Evolutionary conservation across 64 coral and sea anemone species (phyloP).

Genomic region (Montipora efflorescens): DNA sequence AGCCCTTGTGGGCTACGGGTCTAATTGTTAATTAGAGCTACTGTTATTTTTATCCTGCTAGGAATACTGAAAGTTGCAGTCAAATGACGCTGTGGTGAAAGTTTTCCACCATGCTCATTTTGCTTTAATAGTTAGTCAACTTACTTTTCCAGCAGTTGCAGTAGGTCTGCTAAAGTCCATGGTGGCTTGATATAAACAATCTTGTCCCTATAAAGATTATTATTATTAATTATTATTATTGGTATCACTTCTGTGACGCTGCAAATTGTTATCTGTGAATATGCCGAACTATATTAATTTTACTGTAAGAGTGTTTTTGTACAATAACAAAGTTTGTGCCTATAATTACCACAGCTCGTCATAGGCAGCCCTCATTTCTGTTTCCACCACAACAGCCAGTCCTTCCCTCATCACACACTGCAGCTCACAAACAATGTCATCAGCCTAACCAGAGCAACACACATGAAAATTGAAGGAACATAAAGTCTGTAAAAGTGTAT

Average conservation of each 20-base stretch:
- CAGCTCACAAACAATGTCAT: slow-evolving; percentile 97
- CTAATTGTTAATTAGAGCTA: too few relatives aligned
- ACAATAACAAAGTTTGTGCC: not conserved
- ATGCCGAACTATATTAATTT: too few relatives aligned
- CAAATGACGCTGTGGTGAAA: too few relatives aligned
- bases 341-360: slow-evolving; percentile 86
- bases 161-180: slow-evolving; percentile 77
- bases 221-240: not conserved
- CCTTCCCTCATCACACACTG: slow-evolving; percentile 97
- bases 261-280: too few relatives aligned
- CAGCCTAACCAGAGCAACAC: slow-evolving; percentile 58
- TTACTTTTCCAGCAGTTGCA: slow-evolving; percentile 80
- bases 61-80: too few relatives aligned
- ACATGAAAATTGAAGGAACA: not conserved
- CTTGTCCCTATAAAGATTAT: slow-evolving; percentile 56
- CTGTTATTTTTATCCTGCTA: too few relatives aligned
- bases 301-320: not conserved
- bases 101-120: not conserved
- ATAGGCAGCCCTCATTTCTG: slow-evolving; percentile 95
- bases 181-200: slow-evolving; percentile 82
- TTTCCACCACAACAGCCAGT: slow-evolving; percentile 86
- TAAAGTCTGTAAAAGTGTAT: too few relatives aligned
- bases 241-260: too few relatives aligned
- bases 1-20: too few relatives aligned
- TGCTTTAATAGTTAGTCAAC: not conserved